Conservation (phyloP, 2,888 invertebrate species). For the Spilarctia lutea region DNA sequence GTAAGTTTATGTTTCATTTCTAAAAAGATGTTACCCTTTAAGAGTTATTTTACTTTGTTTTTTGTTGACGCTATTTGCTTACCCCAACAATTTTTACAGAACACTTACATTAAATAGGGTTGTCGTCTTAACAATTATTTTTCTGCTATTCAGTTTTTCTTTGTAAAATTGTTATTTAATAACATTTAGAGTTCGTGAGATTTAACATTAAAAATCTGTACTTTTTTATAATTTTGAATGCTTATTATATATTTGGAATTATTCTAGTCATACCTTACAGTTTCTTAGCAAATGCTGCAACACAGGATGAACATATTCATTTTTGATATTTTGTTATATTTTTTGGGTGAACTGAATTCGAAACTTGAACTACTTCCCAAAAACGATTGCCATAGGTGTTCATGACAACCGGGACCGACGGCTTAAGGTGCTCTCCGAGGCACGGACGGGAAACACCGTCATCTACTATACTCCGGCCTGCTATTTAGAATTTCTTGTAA, state of each 20-base stretch:
- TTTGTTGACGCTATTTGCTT: conserved; percentile 21
- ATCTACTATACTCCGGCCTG: too few relatives aligned
- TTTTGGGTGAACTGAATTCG: too few relatives aligned
- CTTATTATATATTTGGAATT: not conserved
- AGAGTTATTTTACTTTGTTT: conserved; percentile 28
- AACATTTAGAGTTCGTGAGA: not conserved
- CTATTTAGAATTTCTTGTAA: too few relatives aligned
- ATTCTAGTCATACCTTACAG: not conserved
- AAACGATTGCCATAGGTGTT: too few relatives aligned
- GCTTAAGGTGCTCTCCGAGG: too few relatives aligned
- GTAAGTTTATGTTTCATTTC: conserved; percentile 16
- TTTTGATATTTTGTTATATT: not conserved
- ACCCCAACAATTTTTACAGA: conserved; percentile 22
- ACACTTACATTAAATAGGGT: conserved; percentile 12
- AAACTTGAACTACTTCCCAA: too few relatives aligned
- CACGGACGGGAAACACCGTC: too few relatives aligned
- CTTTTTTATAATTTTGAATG: not conserved
- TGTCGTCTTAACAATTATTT: not conserved
- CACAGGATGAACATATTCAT: not conserved
- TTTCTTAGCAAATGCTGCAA: not conserved
- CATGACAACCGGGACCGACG: too few relatives aligned
- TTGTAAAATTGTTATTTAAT: not conserved
- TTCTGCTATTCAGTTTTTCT: not conserved
- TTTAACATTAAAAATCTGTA: too few relatives aligned
- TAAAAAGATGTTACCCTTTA: conserved; percentile 24